phyloP scores from a whole-genome alignment of 2,797 vertebrate species.

The Hozukius guyotensis region DNA sequence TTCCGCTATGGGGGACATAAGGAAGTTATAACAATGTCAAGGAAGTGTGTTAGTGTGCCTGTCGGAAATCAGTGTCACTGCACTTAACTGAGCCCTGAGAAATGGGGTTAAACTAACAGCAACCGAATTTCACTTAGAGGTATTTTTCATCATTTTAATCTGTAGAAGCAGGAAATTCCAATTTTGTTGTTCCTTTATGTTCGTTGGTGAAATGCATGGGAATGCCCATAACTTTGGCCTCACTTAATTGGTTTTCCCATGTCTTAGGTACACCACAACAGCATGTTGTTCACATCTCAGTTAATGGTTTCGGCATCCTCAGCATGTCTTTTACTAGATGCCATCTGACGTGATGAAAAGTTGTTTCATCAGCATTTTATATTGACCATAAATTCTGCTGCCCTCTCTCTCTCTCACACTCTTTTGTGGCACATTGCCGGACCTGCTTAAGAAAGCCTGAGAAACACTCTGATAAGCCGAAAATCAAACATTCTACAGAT shows the following conservation, averaged over 20 bases:
- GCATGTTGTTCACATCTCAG: constrained; percentile 39
- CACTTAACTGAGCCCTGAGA: constrained; percentile 57
- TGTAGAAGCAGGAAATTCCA: constrained; percentile 33
- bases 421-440: constrained; percentile 39
- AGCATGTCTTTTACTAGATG: constrained; percentile 41
- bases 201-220: constrained; percentile 24
- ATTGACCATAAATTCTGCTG: constrained; percentile 24
- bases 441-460: constrained; percentile 69
- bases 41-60: constrained; percentile 73
- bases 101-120: constrained; percentile 18
- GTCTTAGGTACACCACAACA: constrained; percentile 21
- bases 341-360: constrained; percentile 55
- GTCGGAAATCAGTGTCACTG: constrained; percentile 61
- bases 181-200: neutral
- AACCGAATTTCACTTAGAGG: constrained; percentile 22
- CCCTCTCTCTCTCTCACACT: constrained; percentile 24
- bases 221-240: constrained; percentile 6
- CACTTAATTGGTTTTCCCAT: constrained; percentile 42
- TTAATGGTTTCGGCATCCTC: constrained; percentile 37
- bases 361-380: constrained; percentile 54
- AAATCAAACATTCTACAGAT: constrained; percentile 48
- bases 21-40: constrained; percentile 81
- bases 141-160: constrained; percentile 43
- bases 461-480: constrained; percentile 70
- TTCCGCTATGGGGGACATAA: constrained; percentile 54